phyloP scores from a whole-genome alignment of 2,888 invertebrate genomes.

The Diarsia rubi region DNA sequence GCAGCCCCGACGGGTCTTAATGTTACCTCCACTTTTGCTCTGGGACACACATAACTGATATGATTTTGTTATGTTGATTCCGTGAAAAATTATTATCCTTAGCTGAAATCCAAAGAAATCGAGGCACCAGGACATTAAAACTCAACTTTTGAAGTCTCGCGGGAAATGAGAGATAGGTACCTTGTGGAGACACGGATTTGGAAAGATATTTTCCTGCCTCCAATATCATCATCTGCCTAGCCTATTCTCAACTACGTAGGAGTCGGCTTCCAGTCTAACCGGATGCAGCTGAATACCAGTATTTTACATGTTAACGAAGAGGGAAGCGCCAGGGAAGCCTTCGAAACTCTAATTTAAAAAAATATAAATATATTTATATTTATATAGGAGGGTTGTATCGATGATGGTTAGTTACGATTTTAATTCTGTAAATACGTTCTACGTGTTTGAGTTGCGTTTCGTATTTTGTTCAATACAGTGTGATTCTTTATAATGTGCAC shows the following conservation, averaged over 20 bases:
- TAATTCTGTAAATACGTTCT: too few relatives aligned
- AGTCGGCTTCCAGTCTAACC: too few relatives aligned
- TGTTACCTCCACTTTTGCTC: not conserved
- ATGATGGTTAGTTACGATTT: too few relatives aligned
- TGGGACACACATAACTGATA: not conserved
- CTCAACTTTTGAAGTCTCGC: not conserved
- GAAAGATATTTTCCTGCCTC: not conserved
- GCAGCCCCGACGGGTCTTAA: too few relatives aligned
- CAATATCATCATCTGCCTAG: not conserved
- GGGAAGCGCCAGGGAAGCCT: not conserved
- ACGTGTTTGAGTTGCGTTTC: too few relatives aligned
- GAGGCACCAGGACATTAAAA: conserved; percentile 2
- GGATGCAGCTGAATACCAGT: too few relatives aligned
- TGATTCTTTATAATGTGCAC: too few relatives aligned
- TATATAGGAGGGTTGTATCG: too few relatives aligned
- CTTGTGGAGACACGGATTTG: not conserved
- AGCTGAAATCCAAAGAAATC: not conserved
- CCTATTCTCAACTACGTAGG: too few relatives aligned
- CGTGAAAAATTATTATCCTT: conserved; percentile 2
- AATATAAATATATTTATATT: too few relatives aligned
- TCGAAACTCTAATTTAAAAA: too few relatives aligned
- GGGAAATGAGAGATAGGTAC: not conserved
- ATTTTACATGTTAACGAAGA: not conserved
- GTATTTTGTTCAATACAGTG: too few relatives aligned
- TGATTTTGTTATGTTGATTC: not conserved